A percentile compares a stretch with the other conserved stretches of the same genome.
Evolutionary conservation across 2,113 vertebrate genomes (phyloP).

Genomic region (Glaucidium brasilianum): DNA sequence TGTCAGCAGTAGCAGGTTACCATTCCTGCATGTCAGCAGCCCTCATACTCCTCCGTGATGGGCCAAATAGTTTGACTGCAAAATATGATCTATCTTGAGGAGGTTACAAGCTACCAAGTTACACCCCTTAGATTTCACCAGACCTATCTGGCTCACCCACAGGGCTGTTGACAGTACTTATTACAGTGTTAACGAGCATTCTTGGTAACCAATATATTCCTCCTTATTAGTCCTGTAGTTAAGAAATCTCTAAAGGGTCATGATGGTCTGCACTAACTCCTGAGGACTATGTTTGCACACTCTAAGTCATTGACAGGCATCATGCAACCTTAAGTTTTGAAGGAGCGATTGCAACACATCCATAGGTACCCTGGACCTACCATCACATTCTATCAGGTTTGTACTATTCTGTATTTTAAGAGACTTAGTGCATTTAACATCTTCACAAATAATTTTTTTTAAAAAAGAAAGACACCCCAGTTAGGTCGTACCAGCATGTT

Average conservation of each 20-base stretch:
- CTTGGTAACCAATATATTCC: background rate
- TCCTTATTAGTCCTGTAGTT: background rate
- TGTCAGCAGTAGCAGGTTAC: background rate
- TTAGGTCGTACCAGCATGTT: background rate
- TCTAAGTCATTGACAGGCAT: background rate
- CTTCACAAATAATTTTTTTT: background rate
- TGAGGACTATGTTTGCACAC: background rate
- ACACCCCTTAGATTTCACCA: background rate
- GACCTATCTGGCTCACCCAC: background rate
- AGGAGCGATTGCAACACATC: no score
- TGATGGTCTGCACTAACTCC: background rate
- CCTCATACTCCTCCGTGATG: rapidly evolving
- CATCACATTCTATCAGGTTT: background rate
- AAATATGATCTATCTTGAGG: background rate
- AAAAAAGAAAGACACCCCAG: background rate
- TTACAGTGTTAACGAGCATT: rapidly evolving
- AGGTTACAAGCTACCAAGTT: background rate
- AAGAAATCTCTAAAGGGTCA: background rate
- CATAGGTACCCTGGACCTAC: background rate
- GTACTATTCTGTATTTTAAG: background rate
- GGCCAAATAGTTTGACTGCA: background rate
- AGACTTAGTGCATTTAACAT: background rate
- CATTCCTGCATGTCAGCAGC: background rate
- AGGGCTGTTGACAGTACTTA: rapidly evolving
- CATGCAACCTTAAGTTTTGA: background rate